Base-by-base conservation (phyloP, 2,797 vertebrate genomes). In the Acrossocheilus fasciatus region DNA sequence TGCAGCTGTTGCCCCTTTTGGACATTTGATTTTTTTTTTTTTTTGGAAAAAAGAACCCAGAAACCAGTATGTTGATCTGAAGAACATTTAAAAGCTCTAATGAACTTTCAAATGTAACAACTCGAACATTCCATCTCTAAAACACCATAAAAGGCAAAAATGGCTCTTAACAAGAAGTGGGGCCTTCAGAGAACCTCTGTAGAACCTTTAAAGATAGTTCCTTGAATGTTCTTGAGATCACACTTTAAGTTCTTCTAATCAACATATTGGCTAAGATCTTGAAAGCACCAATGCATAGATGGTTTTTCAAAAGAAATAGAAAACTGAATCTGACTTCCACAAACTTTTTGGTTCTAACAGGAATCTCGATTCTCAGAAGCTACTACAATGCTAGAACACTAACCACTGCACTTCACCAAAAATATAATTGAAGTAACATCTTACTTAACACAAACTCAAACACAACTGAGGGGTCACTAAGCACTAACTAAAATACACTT, bases 401-500 rank as follows among this genome's bases (percentile, higher is more conserved):
- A 75, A 52, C 73, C n/a, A 59, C 23, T 26, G 36, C n/a, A 34
- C n/a, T 6, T 45, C 9, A 4, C 12, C 12, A 80, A 47, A 59
- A 20, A 45, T 10, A 45, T 14, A 18, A 20, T 39, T 75, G 20
- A 64, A 45, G 39, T 20, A 18, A 64, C 41, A 47, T 80, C 20
- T 43, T 26, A 59, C 54, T 62, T 47, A 68, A 50, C 10, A 34
- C 41, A 80, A 47, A 69, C 62, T 50, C 30, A n/a, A 81, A 81
- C 6, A 23, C 45, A 39, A 17, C 64, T 39, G 12, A 82, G 20
- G 20, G 23, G 4, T 8, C 15, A 39, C 45, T 39, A 81, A 52
- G 47, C 6, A 23, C 36, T 2, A 43, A 26, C 34, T 39, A 43
- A 45, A 74, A 47, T 11, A 45, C 52, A 45, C 30, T 43, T 45